Evolutionary conservation across 1,140 invertebrate species (phyloP).

Genomic region (Ceratoteleas bidentatus): DNA sequence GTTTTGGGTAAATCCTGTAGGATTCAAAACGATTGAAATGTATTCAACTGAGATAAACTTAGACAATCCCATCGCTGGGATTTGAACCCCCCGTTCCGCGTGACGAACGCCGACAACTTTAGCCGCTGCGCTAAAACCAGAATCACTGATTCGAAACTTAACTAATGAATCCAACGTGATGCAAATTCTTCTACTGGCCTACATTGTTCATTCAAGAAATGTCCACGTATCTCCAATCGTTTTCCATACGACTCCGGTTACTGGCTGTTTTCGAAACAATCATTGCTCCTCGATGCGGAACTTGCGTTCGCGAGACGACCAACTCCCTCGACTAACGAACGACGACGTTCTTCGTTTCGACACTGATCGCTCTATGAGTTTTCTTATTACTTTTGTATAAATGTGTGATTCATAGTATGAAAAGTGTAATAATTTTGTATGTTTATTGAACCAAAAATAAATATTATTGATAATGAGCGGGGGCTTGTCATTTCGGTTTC

Average conservation of each 20-base stretch:
- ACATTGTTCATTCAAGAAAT: no score
- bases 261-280: slow-evolving; percentile 73
- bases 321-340: slow-evolving; percentile 69
- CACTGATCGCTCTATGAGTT: slow-evolving; percentile 66
- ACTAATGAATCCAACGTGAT: no score
- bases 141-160: no score
- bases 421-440: slow-evolving; percentile 82
- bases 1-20: no score
- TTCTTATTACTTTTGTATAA: slow-evolving; percentile 80
- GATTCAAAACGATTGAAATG: no score
- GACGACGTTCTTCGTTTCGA: slow-evolving; percentile 75
- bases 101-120: no score
- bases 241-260: slow-evolving; percentile 75
- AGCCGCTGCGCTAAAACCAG: no score
- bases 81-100: no score
- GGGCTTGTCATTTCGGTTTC: not conserved
- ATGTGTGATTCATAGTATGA: slow-evolving; percentile 81
- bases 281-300: slow-evolving; percentile 54
- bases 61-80: no score
- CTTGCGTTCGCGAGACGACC: slow-evolving; percentile 28
- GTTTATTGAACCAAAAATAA: slow-evolving; percentile 82
- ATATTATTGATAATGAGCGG: slow-evolving; percentile 80
- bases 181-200: no score
- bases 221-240: no score
- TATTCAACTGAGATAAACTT: no score